phyloP scores from a whole-genome alignment of 1,140 invertebrate species.

The Apis mellifera region DNA sequence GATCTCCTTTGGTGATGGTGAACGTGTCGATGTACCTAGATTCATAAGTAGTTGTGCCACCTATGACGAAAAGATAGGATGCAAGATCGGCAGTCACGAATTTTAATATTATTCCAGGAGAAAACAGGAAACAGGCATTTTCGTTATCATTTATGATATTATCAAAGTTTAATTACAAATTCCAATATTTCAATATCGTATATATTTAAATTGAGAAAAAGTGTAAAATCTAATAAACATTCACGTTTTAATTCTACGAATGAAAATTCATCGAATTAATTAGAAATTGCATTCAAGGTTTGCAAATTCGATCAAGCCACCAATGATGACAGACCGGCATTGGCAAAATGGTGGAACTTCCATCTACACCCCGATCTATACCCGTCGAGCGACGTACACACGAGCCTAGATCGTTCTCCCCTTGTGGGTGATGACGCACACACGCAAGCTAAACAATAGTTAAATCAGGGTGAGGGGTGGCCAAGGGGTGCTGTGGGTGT shows the following conservation, averaged over 20 bases:
- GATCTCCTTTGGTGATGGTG: constrained; percentile 49
- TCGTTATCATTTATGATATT: background rate
- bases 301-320: background rate
- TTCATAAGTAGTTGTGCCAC: constrained; percentile 44
- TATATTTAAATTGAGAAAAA: background rate
- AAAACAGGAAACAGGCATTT: background rate
- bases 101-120: background rate
- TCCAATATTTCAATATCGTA: too few species aligned
- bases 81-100: constrained; percentile 24
- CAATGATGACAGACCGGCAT: constrained; percentile 16
- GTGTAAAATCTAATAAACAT: background rate
- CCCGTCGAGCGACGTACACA: constrained; percentile 17
- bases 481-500: constrained; percentile 77
- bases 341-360: constrained; percentile 28
- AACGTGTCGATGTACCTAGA: constrained; percentile 31
- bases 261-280: background rate
- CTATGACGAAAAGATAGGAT: constrained; percentile 44
- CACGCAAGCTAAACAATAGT: constrained; percentile 73
- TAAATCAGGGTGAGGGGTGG: constrained; percentile 75
- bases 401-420: background rate
- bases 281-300: background rate
- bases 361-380: constrained; percentile 9
- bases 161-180: background rate
- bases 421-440: constrained; percentile 50
- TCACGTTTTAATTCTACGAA: background rate